phyloP scores from a whole-genome alignment of 2,113 vertebrate species.

The Toxotes chatareus region DNA sequence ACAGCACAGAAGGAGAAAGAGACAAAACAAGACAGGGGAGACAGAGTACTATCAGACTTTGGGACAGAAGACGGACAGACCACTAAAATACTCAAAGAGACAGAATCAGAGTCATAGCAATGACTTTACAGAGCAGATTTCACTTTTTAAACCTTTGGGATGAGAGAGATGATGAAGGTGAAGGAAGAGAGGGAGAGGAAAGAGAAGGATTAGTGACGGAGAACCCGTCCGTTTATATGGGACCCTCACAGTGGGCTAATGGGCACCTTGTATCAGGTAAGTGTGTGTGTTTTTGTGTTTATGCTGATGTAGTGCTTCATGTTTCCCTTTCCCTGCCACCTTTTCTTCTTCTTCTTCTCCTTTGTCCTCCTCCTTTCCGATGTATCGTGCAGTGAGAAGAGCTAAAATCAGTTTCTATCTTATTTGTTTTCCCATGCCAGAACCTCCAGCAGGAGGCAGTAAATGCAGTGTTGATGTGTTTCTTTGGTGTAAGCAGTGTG shows the following conservation, averaged over 20 bases:
- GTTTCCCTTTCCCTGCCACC: neutral
- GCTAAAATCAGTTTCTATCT: neutral
- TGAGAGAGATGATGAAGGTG: conserved; percentile 40
- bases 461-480: neutral
- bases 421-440: neutral
- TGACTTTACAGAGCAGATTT: conserved; percentile 71
- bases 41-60: neutral
- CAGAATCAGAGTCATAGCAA: conserved; percentile 15
- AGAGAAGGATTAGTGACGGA: conserved; percentile 27
- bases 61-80: neutral
- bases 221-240: conserved; percentile 31
- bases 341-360: neutral
- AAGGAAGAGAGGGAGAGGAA: conserved; percentile 35
- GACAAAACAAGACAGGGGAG: conserved; percentile 10
- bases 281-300: conserved; percentile 8
- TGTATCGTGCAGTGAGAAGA: neutral
- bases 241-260: conserved; percentile 34
- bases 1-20: conserved; percentile 7
- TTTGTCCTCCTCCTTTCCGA: neutral
- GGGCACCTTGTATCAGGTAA: conserved; percentile 68
- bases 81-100: neutral
- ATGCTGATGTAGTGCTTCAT: neutral
- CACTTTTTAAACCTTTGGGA: conserved; percentile 82
- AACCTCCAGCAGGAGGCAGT: conserved; percentile 45
- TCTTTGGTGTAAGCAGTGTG: neutral